Conservation (phyloP, 2,888 invertebrate species). For the Liopterus haemorrhoidalis region DNA sequence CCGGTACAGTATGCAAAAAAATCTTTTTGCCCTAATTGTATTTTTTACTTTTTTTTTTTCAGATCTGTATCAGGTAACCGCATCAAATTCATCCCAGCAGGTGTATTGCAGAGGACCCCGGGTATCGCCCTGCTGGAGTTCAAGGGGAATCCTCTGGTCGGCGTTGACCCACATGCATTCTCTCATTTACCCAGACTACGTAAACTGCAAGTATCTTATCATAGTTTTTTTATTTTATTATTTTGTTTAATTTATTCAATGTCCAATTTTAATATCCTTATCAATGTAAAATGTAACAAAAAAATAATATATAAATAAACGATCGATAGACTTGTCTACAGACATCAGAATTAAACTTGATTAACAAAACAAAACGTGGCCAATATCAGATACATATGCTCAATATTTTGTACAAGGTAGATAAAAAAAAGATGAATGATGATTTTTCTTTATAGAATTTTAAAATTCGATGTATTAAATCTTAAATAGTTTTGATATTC, state of each 20-base stretch:
- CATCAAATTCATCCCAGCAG: conserved; percentile 67
- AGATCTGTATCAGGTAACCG: conserved; percentile 81
- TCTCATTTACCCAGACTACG: conserved; percentile 69
- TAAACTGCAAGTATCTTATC: conserved; percentile 64
- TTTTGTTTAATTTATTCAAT: conserved; percentile 3
- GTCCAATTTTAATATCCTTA: too few species aligned
- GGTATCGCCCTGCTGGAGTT: conserved; percentile 72
- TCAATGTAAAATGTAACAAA: not conserved
- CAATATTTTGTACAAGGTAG: too few species aligned
- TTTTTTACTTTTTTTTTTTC: conserved; percentile 32
- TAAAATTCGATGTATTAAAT: too few species aligned
- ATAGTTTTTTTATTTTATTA: conserved; percentile 24
- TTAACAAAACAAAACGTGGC: conserved; percentile 10
- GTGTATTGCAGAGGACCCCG: conserved; percentile 61
- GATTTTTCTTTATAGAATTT: too few species aligned
- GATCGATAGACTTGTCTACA: conserved; percentile 16
- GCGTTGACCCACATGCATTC: conserved; percentile 66
- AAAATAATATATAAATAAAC: not conserved
- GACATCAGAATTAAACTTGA: conserved; percentile 21
- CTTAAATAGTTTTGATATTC: too few species aligned
- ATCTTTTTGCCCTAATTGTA: too few species aligned
- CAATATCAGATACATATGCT: too few species aligned
- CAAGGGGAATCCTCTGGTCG: conserved; percentile 73
- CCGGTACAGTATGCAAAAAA: too few species aligned
- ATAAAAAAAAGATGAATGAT: too few species aligned